Conservation (phyloP, 2,888 invertebrate genomes). For the Xylota segnis region DNA sequence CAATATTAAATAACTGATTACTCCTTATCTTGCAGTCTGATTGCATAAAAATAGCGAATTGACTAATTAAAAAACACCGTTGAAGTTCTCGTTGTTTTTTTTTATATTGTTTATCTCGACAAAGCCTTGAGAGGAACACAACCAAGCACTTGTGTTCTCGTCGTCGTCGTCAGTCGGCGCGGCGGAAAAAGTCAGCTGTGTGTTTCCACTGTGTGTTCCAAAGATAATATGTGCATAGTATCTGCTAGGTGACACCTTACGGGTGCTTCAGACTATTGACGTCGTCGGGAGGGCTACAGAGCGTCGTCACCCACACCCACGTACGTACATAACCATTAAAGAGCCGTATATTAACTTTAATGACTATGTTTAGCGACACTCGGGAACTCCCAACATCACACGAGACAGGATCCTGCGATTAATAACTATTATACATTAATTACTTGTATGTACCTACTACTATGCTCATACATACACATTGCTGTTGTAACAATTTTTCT, state of each 20-base stretch:
- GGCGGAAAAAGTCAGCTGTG: conserved; percentile 34
- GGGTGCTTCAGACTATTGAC: conserved; percentile 17
- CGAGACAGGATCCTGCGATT: conserved; percentile 26
- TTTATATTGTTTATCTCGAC: conserved; percentile 27
- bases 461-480: too few species aligned
- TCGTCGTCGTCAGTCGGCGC: too few species aligned
- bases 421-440: conserved; percentile 21
- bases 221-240: neutral
- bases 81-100: neutral
- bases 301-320: neutral
- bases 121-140: conserved; percentile 41
- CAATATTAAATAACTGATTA: conserved; percentile 45
- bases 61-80: conserved; percentile 42
- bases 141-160: conserved; percentile 36
- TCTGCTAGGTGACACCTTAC: conserved; percentile 18
- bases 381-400: conserved; percentile 11
- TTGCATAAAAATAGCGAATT: conserved; percentile 49
- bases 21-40: conserved; percentile 41
- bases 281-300: neutral
- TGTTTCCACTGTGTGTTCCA: conserved; percentile 16
- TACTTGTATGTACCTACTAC: conserved; percentile 6
- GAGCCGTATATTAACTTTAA: neutral
- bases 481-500: conserved; percentile 37
- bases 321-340: neutral
- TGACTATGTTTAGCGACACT: conserved; percentile 9